Evolutionary conservation across 2,888 invertebrate genomes (phyloP).

Genomic region (Ryuthela nishihirai): DNA sequence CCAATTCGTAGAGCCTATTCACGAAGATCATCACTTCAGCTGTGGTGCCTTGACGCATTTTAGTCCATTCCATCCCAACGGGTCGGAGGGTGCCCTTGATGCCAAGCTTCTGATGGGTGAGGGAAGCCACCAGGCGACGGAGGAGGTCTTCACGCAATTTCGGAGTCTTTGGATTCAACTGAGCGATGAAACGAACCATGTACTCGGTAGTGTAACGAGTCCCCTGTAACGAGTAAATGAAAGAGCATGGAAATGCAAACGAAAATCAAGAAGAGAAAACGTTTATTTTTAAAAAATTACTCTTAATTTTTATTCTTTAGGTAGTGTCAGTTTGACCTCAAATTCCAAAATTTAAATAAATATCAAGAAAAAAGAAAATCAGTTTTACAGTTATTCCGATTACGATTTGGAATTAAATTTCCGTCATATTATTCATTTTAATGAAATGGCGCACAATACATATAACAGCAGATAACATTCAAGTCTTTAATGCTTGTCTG

Average conservation of each 20-base stretch:
- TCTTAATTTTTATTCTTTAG: too few relatives aligned
- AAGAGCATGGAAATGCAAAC: not conserved
- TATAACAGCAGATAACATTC: too few relatives aligned
- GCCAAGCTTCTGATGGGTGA: conserved; percentile 63
- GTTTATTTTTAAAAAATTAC: too few relatives aligned
- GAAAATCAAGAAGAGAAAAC: too few relatives aligned
- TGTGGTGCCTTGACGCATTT: conserved; percentile 40
- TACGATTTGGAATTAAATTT: too few relatives aligned
- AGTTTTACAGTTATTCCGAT: too few relatives aligned
- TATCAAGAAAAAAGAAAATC: too few relatives aligned
- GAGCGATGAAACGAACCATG: conserved; percentile 63
- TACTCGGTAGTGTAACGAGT: conserved; percentile 67
- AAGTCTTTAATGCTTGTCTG: too few relatives aligned
- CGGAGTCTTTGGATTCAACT: conserved; percentile 62
- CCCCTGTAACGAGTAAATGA: conserved; percentile 54
- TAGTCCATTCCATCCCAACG: conserved; percentile 38
- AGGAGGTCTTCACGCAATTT: conserved; percentile 61
- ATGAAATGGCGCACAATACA: too few relatives aligned
- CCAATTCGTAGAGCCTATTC: conserved; percentile 26
- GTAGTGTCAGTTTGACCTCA: not conserved
- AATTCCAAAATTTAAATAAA: too few relatives aligned
- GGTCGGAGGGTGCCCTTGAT: conserved; percentile 50
- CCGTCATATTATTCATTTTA: too few relatives aligned
- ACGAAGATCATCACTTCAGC: conserved; percentile 36
- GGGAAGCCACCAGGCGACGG: conserved; percentile 62